Percentiles rank a stretch among this genome's conserved stretches.
Evolutionary conservation across 1,140 invertebrate genomes (phyloP).

Genomic region (Ceratosolen solmsi): DNA sequence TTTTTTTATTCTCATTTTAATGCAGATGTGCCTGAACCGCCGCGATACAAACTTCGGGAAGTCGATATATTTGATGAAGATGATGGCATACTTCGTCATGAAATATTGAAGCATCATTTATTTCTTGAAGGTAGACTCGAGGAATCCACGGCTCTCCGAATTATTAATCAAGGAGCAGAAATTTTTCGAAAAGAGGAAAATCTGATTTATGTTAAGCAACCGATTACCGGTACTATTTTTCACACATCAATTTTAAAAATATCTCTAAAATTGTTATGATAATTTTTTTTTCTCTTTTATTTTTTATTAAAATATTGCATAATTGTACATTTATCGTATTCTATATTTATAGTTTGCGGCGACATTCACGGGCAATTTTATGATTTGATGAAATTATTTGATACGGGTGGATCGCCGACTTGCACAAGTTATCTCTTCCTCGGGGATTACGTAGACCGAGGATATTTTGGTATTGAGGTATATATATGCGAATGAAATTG

Average conservation of each 20-base stretch:
- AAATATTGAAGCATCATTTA: slow-evolving; percentile 98
- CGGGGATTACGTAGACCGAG: slow-evolving; percentile 99
- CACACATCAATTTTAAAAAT: neutral
- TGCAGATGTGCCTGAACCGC: slow-evolving; percentile 94
- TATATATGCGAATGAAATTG: slow-evolving; percentile 60
- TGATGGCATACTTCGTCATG: slow-evolving; percentile 93
- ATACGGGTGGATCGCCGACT: slow-evolving; percentile 97
- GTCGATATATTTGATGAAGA: slow-evolving; percentile 97
- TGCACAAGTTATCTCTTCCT: slow-evolving; percentile 99
- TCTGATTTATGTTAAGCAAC: slow-evolving; percentile 99
- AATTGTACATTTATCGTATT: too few relatives aligned
- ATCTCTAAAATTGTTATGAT: neutral
- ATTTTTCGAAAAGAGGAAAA: slow-evolving; percentile 97
- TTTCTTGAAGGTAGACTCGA: slow-evolving; percentile 98
- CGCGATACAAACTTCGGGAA: slow-evolving; percentile 94
- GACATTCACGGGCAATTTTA: slow-evolving; percentile 99
- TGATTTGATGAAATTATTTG: slow-evolving; percentile 99
- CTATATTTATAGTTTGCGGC: slow-evolving; percentile 91
- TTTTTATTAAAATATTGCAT: slow-evolving; percentile 52
- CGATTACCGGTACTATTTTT: slow-evolving; percentile 88
- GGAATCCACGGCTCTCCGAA: slow-evolving; percentile 95
- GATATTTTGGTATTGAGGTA: slow-evolving; percentile 99
- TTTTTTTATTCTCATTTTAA: neutral
- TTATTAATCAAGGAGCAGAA: slow-evolving; percentile 97
- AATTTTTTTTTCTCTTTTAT: neutral